These are phyloP conservation scores for Oceanites oceanicus DNA, from an alignment of 2,113 vertebrate genomes.

Conservation along the genomic window DNA sequence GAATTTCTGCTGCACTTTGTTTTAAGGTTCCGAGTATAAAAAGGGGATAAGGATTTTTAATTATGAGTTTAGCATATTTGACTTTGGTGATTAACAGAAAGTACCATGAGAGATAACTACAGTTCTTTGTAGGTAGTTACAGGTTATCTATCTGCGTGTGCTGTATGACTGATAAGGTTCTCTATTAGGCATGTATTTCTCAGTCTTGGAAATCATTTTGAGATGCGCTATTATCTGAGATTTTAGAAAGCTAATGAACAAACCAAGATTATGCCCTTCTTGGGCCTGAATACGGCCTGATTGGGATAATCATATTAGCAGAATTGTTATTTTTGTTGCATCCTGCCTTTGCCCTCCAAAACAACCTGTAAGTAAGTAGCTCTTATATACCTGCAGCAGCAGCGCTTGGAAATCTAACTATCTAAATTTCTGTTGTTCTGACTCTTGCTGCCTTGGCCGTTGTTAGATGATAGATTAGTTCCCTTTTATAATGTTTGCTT, in stretches of 20 bases:
- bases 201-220: background rate
- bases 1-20: background rate
- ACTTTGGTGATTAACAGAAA: background rate
- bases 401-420: background rate
- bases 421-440: background rate
- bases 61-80: background rate
- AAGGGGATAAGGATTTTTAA: background rate
- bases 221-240: background rate
- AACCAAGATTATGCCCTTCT: background rate
- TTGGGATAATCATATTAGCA: background rate
- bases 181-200: background rate
- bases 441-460: background rate
- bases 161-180: background rate
- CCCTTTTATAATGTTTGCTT: background rate
- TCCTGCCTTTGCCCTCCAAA: background rate
- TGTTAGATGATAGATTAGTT: background rate
- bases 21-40: background rate
- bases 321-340: background rate
- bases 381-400: background rate
- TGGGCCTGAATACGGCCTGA: background rate
- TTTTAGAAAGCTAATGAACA: background rate
- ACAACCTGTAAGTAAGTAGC: background rate
- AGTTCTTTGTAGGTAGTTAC: background rate
- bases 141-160: background rate
- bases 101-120: background rate